These are phyloP conservation scores for Todiramphus saurophagus DNA, from an alignment of 2,113 vertebrate genomes.

Conservation along the genomic window DNA sequence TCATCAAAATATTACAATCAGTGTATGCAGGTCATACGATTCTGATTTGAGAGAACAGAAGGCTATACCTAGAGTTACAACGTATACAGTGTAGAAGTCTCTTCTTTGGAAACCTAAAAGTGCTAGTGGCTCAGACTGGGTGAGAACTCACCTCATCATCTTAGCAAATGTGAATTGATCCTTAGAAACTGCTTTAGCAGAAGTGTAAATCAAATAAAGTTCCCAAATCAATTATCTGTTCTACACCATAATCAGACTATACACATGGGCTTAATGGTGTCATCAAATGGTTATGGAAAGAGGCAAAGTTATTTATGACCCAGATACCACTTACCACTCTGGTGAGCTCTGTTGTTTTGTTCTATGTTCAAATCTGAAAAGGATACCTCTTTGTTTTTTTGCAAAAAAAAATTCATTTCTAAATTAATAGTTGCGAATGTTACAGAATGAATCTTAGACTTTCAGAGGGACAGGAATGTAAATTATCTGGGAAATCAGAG, in stretches of 20 bases:
- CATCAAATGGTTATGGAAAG: background rate
- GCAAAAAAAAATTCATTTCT: background rate
- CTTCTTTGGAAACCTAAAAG: background rate
- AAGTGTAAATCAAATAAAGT: background rate
- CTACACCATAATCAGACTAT: background rate
- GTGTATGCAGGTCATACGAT: background rate
- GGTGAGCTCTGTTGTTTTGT: background rate
- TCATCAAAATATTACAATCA: background rate
- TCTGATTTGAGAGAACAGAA: background rate
- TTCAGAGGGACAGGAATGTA: background rate
- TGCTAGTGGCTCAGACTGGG: background rate
- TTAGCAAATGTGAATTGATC: background rate
- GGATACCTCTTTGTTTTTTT: background rate
- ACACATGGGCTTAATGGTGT: background rate
- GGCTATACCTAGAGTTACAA: background rate
- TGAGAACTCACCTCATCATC: background rate
- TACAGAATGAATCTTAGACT: background rate
- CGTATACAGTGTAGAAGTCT: background rate
- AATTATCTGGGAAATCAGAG: background rate
- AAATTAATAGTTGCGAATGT: background rate
- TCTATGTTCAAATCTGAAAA: background rate
- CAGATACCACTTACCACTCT: background rate
- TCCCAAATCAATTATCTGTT: slow-evolving; percentile 3
- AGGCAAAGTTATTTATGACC: background rate
- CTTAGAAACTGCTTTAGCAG: background rate